phyloP scores from a whole-genome alignment of 92 coral and sea anemone genomes.

The Montipora capitata region DNA sequence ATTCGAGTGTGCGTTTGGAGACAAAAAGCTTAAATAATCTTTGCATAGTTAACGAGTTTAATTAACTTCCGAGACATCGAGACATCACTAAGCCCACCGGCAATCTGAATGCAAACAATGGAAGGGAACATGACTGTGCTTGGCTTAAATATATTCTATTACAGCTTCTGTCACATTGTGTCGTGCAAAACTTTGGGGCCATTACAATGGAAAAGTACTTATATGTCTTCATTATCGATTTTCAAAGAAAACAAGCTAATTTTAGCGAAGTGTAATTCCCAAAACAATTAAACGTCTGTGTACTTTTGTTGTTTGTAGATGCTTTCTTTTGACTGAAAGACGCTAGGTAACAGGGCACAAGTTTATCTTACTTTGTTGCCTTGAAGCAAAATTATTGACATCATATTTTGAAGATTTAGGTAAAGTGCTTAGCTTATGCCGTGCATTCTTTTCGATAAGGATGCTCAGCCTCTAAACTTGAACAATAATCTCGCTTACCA shows the following conservation, averaged over 20 bases:
- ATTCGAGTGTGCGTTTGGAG: neutral
- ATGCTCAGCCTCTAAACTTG: neutral
- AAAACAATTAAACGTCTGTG: constrained; percentile 20
- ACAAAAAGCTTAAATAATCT: neutral
- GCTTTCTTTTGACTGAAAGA: constrained; percentile 8
- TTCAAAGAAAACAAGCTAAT: neutral
- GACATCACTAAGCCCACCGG: neutral
- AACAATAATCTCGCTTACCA: neutral
- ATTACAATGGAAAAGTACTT: neutral
- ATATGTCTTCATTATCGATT: neutral
- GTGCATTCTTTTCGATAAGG: neutral
- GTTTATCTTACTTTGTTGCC: neutral
- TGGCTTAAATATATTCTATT: neutral
- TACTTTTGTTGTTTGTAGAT: constrained; percentile 35
- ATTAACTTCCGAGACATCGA: neutral
- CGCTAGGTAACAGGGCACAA: neutral
- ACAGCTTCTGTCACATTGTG: neutral
- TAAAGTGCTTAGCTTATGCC: neutral
- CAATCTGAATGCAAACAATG: neutral
- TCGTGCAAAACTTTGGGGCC: neutral
- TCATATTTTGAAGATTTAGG: neutral
- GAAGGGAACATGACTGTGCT: neutral
- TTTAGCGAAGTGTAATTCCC: constrained; percentile 3
- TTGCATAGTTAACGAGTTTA: neutral
- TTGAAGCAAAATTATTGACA: neutral